Conservation (phyloP, 37 sponge, comb jelly and placozoan genomes). For the Tethya wilhelma region DNA sequence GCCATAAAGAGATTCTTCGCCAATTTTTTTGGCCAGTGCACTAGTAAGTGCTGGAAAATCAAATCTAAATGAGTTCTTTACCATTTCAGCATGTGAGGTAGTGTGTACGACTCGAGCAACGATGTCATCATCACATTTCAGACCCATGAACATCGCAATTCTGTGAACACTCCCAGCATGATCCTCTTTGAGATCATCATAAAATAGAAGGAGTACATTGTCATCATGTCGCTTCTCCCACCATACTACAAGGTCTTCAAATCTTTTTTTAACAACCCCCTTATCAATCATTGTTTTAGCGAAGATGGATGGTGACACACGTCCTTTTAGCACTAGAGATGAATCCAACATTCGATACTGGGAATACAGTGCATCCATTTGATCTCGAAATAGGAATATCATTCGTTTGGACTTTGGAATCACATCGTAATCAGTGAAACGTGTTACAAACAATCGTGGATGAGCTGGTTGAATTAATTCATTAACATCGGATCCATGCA, state of each 20-base stretch:
- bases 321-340: background rate
- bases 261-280: background rate
- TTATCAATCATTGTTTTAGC: background rate
- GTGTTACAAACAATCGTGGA: conserved; percentile 4
- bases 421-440: background rate
- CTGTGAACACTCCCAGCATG: conserved; percentile 18
- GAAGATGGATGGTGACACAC: background rate
- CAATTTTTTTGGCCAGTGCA: background rate
- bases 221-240: conserved; percentile 44
- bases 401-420: conserved; percentile 14
- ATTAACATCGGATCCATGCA: background rate
- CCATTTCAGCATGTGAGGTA: conserved; percentile 24
- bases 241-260: conserved; percentile 29
- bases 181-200: conserved; percentile 51
- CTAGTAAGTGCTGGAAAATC: background rate
- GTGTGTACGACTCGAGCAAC: conserved; percentile 13
- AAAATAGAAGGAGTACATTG: conserved; percentile 48
- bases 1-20: background rate
- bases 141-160: conserved; percentile 43
- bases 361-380: conserved; percentile 10
- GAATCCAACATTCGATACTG: conserved; percentile 4
- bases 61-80: conserved; percentile 3
- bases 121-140: conserved; percentile 11
- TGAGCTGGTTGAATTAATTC: conserved; percentile 1
- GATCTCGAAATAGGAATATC: conserved; percentile 27